These are phyloP conservation scores for Halcyon badia DNA, from an alignment of 2,797 vertebrate genomes.

Conservation along the genomic window DNA sequence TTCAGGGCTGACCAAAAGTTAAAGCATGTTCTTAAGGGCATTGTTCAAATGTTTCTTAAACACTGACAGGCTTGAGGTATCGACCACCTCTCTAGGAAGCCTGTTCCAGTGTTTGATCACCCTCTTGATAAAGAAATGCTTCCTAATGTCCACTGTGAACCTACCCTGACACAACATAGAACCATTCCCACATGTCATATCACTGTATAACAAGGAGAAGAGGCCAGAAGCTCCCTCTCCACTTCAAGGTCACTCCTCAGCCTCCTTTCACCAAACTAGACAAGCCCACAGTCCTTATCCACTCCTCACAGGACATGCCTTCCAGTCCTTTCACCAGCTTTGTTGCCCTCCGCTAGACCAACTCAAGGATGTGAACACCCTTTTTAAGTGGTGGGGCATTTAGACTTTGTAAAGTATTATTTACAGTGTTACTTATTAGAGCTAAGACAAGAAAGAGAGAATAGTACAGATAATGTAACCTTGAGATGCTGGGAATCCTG, in stretches of 20 bases:
- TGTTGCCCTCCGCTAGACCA: not conserved
- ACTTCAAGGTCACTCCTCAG: rapidly evolving
- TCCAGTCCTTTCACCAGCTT: not conserved
- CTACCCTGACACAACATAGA: not conserved
- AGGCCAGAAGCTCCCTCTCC: not conserved
- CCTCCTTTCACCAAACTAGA: not conserved
- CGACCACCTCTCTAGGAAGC: rapidly evolving
- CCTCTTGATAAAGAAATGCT: rapidly evolving
- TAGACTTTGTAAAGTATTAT: not conserved
- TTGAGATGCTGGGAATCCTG: not conserved
- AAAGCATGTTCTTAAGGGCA: too few relatives aligned
- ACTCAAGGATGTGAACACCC: not conserved
- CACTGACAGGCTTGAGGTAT: not conserved
- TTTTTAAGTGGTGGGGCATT: not conserved
- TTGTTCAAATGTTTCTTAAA: not conserved
- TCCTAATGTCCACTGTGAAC: not conserved
- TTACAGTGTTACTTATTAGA: not conserved
- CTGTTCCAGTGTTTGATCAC: not conserved
- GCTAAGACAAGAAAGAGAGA: not conserved
- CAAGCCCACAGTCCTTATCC: rapidly evolving
- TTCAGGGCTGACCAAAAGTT: too few relatives aligned
- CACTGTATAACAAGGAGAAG: not conserved
- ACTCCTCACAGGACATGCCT: not conserved
- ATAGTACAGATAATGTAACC: not conserved
- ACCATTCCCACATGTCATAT: rapidly evolving